These are phyloP conservation scores for Calypte anna DNA, from an alignment of 2,113 vertebrate species.

Conservation along the genomic window DNA sequence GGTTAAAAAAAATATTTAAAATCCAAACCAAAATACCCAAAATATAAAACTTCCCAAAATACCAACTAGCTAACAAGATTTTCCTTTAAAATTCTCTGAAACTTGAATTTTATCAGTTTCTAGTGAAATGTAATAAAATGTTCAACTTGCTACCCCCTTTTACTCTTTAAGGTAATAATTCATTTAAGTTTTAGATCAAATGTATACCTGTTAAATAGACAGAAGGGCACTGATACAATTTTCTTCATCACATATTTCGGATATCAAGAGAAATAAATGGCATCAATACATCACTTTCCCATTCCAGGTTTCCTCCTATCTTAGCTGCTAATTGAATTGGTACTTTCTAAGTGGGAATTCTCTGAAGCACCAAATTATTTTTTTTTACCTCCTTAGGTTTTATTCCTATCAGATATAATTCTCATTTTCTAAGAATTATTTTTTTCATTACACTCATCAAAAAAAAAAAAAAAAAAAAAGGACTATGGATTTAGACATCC, in stretches of 20 bases:
- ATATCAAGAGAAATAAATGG: background rate
- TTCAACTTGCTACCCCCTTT: background rate
- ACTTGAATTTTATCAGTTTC: background rate
- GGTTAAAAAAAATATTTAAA: background rate
- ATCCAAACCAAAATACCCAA: rapidly evolving
- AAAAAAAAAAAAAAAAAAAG: constrained; percentile 11
- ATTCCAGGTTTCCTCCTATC: background rate
- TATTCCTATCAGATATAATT: constrained; percentile 6
- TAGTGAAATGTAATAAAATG: background rate
- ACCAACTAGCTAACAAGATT: background rate
- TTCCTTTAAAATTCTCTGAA: background rate
- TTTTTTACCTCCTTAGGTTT: constrained; percentile 10
- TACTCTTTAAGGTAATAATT: background rate
- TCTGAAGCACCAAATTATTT: background rate
- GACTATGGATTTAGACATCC: background rate
- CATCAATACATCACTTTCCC: background rate
- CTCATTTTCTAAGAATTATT: background rate
- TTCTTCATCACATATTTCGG: background rate
- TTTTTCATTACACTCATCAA: background rate
- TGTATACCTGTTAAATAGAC: background rate
- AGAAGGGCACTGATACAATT: background rate
- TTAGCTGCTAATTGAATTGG: background rate
- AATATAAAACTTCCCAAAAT: background rate
- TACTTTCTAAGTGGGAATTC: background rate
- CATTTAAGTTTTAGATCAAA: background rate